Evolutionary conservation across 2,113 vertebrate species (phyloP).

Genomic region (Gopherus evgoodei): DNA sequence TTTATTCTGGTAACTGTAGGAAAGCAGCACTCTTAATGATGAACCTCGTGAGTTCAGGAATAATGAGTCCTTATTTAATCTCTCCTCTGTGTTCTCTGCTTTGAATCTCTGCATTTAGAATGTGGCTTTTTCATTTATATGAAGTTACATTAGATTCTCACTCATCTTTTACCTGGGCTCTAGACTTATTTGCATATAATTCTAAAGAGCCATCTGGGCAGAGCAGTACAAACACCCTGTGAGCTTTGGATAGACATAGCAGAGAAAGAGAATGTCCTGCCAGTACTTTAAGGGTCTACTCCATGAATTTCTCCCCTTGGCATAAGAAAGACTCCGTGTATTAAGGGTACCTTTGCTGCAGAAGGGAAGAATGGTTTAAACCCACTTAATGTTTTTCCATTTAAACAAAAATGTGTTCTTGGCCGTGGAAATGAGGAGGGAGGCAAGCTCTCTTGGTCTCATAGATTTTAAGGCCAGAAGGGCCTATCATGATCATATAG

Average conservation of each 20-base stretch:
- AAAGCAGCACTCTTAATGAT: background rate
- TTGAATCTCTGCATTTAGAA: background rate
- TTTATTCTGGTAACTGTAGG: background rate
- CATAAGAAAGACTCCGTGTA: background rate
- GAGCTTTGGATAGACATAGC: background rate
- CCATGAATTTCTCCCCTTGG: background rate
- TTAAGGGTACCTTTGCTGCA: background rate
- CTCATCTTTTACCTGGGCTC: background rate
- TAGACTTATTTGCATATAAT: background rate
- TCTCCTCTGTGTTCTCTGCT: background rate
- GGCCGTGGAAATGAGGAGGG: background rate
- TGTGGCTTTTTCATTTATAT: background rate
- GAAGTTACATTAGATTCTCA: background rate
- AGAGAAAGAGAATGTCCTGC: background rate
- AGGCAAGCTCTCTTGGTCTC: background rate
- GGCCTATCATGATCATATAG: background rate
- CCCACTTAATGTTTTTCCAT: background rate
- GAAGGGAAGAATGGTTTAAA: background rate
- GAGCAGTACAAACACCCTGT: background rate
- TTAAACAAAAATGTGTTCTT: background rate
- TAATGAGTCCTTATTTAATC: background rate
- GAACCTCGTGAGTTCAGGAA: background rate
- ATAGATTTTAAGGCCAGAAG: background rate
- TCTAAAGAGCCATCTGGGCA: no score
- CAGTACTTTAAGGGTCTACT: background rate